Evolutionary conservation across 2,797 vertebrate species (phyloP).

Genomic region (Gymnopithys bicolor): DNA sequence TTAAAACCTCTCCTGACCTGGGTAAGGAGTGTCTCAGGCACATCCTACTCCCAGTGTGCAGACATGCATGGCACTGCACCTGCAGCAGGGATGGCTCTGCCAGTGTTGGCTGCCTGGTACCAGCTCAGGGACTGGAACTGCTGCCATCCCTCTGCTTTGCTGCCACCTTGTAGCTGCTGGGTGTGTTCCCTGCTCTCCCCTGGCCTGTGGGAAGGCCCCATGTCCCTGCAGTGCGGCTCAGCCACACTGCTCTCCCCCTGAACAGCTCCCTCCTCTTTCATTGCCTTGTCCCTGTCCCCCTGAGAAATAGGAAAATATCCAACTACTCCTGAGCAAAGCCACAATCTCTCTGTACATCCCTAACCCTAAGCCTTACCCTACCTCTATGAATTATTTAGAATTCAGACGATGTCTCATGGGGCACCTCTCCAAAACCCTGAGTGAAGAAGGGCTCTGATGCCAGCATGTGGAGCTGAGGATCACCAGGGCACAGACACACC

Average conservation of each 20-base stretch:
- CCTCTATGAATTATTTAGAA: background rate
- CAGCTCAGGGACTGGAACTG: background rate
- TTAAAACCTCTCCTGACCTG: background rate
- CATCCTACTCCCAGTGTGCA: fast-evolving
- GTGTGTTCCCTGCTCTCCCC: background rate
- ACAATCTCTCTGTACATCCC: background rate
- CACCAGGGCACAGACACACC: background rate
- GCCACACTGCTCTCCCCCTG: fast-evolving
- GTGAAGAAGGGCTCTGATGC: fast-evolving
- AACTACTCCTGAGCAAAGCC: background rate
- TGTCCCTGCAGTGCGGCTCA: background rate
- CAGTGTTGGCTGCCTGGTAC: background rate
- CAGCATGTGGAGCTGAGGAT: fast-evolving
- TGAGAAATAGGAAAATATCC: background rate
- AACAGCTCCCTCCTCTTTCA: background rate
- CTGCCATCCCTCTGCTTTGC: background rate
- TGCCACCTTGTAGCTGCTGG: background rate
- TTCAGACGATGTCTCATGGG: fast-evolving
- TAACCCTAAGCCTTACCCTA: background rate
- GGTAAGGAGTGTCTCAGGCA: fast-evolving
- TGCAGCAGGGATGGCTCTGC: background rate
- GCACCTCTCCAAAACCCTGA: background rate
- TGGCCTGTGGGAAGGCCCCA: fast-evolving
- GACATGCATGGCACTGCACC: background rate
- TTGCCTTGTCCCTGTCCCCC: fast-evolving